These are phyloP conservation scores for Tinea semifulvella DNA, from an alignment of 2,888 invertebrate species.

Conservation along the genomic window DNA sequence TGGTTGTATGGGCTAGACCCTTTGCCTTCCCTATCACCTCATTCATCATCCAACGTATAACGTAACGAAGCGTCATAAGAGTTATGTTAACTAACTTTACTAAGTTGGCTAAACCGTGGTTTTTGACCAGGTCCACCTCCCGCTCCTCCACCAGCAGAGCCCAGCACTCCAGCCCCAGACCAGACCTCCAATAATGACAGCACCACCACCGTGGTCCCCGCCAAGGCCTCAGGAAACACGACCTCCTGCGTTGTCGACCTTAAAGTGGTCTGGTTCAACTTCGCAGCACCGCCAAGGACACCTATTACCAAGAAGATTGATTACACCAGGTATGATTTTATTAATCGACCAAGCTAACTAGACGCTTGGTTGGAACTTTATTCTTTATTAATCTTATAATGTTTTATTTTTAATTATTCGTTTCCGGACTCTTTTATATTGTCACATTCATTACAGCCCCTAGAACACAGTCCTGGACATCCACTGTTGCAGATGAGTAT, in stretches of 20 bases:
- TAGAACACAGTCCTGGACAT: too few relatives aligned
- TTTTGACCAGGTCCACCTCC: conserved; percentile 34
- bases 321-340: conserved; percentile 75
- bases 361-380: too few relatives aligned
- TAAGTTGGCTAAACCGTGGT: too few relatives aligned
- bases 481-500: too few relatives aligned
- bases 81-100: too few relatives aligned
- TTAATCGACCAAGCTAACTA: too few relatives aligned
- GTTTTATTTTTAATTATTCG: too few relatives aligned
- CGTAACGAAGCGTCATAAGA: too few relatives aligned
- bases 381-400: background rate
- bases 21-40: too few relatives aligned
- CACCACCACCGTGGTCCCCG: conserved; percentile 45
- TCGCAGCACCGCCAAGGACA: conserved; percentile 94
- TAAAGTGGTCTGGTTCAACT: conserved; percentile 95
- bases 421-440: background rate
- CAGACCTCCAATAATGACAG: conserved; percentile 39
- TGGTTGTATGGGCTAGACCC: too few relatives aligned
- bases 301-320: conserved; percentile 95
- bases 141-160: conserved; percentile 28
- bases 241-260: conserved; percentile 90
- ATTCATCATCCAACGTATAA: too few relatives aligned
- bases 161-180: conserved; percentile 42
- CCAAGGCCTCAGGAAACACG: conserved; percentile 77
- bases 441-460: too few relatives aligned